Evolutionary conservation across 92 coral and sea anemone genomes (phyloP), one percentile per base, ranked within the genome.

Genomic region (Montipora capitata): DNA sequence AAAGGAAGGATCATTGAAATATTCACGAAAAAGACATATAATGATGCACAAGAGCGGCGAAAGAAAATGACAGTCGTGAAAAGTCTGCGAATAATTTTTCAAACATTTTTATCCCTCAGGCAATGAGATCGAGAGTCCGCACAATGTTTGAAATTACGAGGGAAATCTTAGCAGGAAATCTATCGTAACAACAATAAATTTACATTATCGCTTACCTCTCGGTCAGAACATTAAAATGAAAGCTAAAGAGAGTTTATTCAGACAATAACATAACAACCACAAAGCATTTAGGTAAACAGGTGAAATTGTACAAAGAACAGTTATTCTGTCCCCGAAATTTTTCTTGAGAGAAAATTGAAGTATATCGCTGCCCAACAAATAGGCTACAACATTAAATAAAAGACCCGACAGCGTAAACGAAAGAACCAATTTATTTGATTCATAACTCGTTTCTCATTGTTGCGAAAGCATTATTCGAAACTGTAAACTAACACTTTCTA

Each of bases 241-340:
- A 67, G 73, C 68, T 81, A 54, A 18, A 41, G 76, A 51, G 67
- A 38, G 52, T 48, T 81, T 81, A 52, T 81, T 81, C 54, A 52
- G 76, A 68, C 51, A 81, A 81, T 68, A 40, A 20, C 66, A 62
- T 51, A 64, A 68, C 76, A 52, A 51, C 38, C 48, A 68, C 76
- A 81, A 68, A 81, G 40, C 76, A 80, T 81, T 68, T 35, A 48
- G 8, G 12, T 3, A 68, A 54, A 76, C 87, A 82, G 87, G 87
- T 82, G 87, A 82, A 82, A 56, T 18, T 56, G 62, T 59, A 58
- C 61, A 71, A 59, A 69, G 15, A 40, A 77, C 56, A 61, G 79
- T 82, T 82, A 44, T 82, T 58, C 79, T 41, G 71, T 68, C 59
- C 11, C 12, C 42, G 6, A 48, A 68, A 57, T 57, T 44, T 16